These are phyloP conservation scores for Cloeon dipterum DNA, from an alignment of 2,888 invertebrate genomes.

Conservation along the genomic window DNA sequence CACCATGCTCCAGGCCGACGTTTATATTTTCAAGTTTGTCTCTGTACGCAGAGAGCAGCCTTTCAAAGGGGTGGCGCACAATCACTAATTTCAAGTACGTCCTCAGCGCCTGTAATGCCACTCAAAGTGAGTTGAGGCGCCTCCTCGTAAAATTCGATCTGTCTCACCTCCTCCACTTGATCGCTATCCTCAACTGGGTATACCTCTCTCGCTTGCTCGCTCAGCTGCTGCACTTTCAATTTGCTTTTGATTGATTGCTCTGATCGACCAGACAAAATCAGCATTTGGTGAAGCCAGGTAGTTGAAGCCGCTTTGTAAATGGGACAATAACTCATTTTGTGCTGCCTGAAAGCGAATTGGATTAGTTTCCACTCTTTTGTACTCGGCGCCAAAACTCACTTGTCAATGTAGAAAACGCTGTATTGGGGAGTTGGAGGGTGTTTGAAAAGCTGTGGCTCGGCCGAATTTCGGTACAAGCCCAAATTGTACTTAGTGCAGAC, in stretches of 20 bases:
- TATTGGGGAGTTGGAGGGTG: constrained; percentile 24
- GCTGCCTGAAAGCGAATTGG: constrained; percentile 12
- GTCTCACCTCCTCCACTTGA: constrained; percentile 15
- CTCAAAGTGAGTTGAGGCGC: neutral
- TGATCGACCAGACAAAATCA: constrained; percentile 17
- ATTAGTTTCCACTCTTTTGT: neutral
- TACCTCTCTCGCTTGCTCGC: constrained; percentile 14
- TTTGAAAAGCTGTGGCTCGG: constrained; percentile 12
- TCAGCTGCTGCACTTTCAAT: constrained; percentile 15
- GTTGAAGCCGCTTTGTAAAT: constrained; percentile 24
- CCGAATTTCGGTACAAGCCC: constrained; percentile 15
- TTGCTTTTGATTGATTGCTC: no score
- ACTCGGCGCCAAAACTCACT: constrained; percentile 12
- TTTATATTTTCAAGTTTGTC: constrained; percentile 27
- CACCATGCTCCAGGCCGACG: constrained; percentile 20
- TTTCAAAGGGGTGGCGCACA: constrained; percentile 33
- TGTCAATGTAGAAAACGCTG: constrained; percentile 20
- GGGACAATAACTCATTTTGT: constrained; percentile 22
- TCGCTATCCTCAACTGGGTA: constrained; percentile 19
- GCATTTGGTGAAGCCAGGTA: constrained; percentile 22
- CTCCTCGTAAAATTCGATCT: neutral
- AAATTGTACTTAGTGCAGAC: constrained; percentile 19
- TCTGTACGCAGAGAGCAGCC: constrained; percentile 30
- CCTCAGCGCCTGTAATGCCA: constrained; percentile 15
- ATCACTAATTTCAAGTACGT: constrained; percentile 25